These are phyloP conservation scores for Sinocyclocheilus rhinocerous DNA, from an alignment of 2,113 vertebrate genomes.

Conservation along the genomic window DNA sequence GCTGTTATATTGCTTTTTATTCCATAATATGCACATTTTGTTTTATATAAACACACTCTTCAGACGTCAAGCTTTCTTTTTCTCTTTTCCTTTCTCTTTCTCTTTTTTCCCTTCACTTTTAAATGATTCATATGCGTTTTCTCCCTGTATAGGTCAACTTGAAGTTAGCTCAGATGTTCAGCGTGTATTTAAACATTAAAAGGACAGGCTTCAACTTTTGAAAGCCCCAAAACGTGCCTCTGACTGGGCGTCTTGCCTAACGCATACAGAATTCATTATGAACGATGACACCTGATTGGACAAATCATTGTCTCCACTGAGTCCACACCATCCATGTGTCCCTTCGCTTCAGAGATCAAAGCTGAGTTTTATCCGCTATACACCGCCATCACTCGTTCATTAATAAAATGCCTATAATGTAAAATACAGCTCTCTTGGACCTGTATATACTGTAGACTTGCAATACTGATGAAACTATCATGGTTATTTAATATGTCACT, in stretches of 20 bases:
- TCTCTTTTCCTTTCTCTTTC: not conserved
- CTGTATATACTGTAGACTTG: not conserved
- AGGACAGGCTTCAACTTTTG: slow-evolving; percentile 25
- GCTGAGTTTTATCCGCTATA: slow-evolving; percentile 60
- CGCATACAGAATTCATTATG: slow-evolving; percentile 54
- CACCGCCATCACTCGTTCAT: slow-evolving; percentile 61
- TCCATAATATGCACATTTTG: not conserved
- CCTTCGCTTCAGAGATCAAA: slow-evolving; percentile 67
- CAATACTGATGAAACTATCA: not conserved
- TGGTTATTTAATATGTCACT: not conserved
- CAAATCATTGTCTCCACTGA: slow-evolving; percentile 55
- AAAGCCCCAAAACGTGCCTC: slow-evolving; percentile 28
- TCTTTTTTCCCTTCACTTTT: not conserved
- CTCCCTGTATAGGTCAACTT: slow-evolving; percentile 16
- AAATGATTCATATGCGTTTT: slow-evolving; percentile 42
- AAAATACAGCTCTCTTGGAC: slow-evolving; percentile 4
- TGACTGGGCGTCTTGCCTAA: slow-evolving; percentile 25
- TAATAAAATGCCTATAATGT: slow-evolving; percentile 47
- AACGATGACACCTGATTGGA: slow-evolving; percentile 68
- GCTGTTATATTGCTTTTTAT: not conserved
- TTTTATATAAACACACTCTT: not conserved
- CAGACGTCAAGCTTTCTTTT: not conserved
- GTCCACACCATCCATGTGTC: slow-evolving; percentile 61
- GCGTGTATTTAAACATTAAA: slow-evolving; percentile 49
- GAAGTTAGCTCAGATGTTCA: slow-evolving; percentile 27